Evolutionary conservation across 2,888 invertebrate species (phyloP), one percentile per base, ranked within the genome.

Genomic region (Linnaemya tessellans): DNA sequence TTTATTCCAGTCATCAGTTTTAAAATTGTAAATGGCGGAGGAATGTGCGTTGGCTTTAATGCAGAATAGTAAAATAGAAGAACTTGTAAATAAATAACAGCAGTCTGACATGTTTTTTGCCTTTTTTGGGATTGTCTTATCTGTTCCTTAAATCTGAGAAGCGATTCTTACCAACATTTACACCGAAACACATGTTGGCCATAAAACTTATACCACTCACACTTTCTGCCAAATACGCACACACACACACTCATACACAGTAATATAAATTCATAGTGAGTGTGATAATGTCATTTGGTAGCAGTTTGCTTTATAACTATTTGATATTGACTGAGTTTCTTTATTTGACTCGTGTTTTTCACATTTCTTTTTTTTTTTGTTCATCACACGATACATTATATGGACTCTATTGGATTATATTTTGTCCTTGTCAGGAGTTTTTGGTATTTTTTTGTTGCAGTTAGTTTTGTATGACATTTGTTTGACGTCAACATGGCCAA

Each of bases 401-500:
- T 62, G 54, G 73, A 77, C 78, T 80, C 77, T 78, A 74, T 84
- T 84, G 46, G 84, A 73, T 84, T 77, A 68, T 62, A 67, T 73
- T 46, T 80, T 80, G 60, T 71, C 51, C 20, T 65, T 49, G 64
- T 80, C 65, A 64, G 49, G 11, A 51, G 35, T 62, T 65, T 60
- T 15, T 20, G 30, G 51, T 46, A 15, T 60, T 65, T 46, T 62
- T 41, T 73, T 60, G 20, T 43, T 79, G n/a, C 8, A 68, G 73
- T 18, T 75, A 43, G 65, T 84, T 67, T 73, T 80, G 25, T 38
- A 67, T 84, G 80, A 77, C 80, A 80, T 80, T 84, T 80, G 80
- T 80, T 80, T 77, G 80, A 80, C 73, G 77, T 80, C 38, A 80
- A 80, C 64, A 49, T 67, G 67, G 46, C 60, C 56, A 54, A 73